Evolutionary conservation across 2,113 vertebrate genomes (phyloP), one percentile per base, ranked within the genome.

Genomic region (Thomomys bottae): DNA sequence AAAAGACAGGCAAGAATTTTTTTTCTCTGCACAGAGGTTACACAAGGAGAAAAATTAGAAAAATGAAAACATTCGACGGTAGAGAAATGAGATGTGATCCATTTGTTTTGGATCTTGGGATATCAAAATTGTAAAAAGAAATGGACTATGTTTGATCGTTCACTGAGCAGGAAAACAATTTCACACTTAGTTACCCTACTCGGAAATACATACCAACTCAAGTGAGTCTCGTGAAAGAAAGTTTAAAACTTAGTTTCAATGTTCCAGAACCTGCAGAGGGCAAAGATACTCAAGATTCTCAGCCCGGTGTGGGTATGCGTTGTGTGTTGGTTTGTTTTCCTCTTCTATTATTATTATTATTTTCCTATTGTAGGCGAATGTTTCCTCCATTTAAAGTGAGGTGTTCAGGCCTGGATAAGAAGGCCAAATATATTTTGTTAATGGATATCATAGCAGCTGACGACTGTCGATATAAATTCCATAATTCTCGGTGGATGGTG

Each of bases 401-500:
- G 85, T 99, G 99, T 89, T 99, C 93, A 99, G 99, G 99, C 87
- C 98, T 99, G 90, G 99, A 99, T 97, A 99, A 99, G 97, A 99
- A 99, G 96, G 99, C 99, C 96, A 99, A 99, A 84, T 99, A 99
- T 96, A 99, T 99, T 96, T 97, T 99, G 94, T 97, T 99, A 96
- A 99, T 99, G 99, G 99, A 99, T 97, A 99, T 99, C 87, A 99
- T 99, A 91, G 99, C 99, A 0, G 99, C 99, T 3, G 99, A 99
- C 87, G 99, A 99, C 75, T 99, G 99, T 96, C 99, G 99, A 89
- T 99, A 99, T 96, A 99, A 99, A 95, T 99, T 99, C 97, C 99
- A 99, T 97, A 99, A 99, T 88, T 99, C 99, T 4, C 99, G 99
- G 95, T 99, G 99, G 99, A 99, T 99, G 99, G 99, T 99, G 83